Base-by-base conservation (phyloP, 1,140 invertebrate species). In the Heliconius hermathena region DNA sequence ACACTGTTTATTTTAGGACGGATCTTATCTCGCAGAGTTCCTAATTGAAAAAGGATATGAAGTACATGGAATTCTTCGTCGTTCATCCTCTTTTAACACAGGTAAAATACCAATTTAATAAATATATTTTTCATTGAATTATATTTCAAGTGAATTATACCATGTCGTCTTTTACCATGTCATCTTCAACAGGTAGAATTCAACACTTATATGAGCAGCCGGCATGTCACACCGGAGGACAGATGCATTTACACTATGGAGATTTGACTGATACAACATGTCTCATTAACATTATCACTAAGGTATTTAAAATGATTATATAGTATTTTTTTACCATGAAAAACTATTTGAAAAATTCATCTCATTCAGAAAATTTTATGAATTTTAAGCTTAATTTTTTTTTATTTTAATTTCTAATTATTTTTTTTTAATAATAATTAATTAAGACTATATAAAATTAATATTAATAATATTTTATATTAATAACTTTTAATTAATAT, bases 241-340 rank as follows among this genome's bases (percentile, higher is more conserved):
- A 96, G 85, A 99, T 99, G 97, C 97, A 98, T 85, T 95, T 99
- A 2, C 99, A 99, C 94, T 99, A 99, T 95, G 99, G 99, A 46
- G 99, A 99, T 89, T 97, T 99, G 96, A 99, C 99, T 1, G 99
- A 99, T 93, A 99, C 98, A 52, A 99, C 98, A 82, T 99, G 98
- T 93, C 95, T 99, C 82, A 98, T 99, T 38, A 99, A 99, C 95
- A 97, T 99, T 72, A 99, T 99, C 72, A 96, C 95, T 75, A 95
- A 96, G 88, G 96, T 96, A 73, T 13, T 26, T 66, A 16, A 26
- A 13, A 29, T 26, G 3, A 29, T 22, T 16, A 46, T 46, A 13
- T 3, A 46, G 13, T 46, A 46, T 46, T 46, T 16, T 46, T 46
- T 16, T 16, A 46, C 41, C 3, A 46, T 46, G 11, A 46, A 46